Evolutionary conservation across 2,888 invertebrate genomes (phyloP).

Genomic region (Ectobius pallidus): DNA sequence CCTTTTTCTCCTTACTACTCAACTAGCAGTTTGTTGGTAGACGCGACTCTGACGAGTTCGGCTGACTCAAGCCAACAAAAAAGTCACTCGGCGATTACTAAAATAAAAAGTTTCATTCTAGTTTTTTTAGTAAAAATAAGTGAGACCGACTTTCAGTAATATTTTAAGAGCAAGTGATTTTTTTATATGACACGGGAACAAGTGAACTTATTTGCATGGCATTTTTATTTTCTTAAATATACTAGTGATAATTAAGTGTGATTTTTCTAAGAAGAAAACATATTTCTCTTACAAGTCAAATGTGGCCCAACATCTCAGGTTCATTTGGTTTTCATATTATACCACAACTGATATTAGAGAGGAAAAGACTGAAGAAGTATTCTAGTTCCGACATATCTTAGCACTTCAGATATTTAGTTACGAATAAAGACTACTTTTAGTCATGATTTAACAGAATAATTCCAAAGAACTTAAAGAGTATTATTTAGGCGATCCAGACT

Average conservation of each 20-base stretch:
- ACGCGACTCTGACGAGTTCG: conserved; percentile 23
- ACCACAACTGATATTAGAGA: conserved; percentile 1
- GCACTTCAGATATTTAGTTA: not conserved
- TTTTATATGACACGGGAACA: no score
- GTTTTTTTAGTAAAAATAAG: not conserved
- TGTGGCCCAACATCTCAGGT: not conserved
- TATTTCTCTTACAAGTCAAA: not conserved
- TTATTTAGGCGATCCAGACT: no score
- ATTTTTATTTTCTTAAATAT: no score
- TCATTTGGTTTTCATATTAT: not conserved
- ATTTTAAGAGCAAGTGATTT: no score
- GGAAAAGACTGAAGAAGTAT: not conserved
- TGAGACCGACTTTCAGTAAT: not conserved
- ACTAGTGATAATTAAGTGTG: no score
- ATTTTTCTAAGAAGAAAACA: no score
- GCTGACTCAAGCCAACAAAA: not conserved
- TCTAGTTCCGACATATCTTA: not conserved
- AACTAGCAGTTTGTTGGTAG: conserved; percentile 32
- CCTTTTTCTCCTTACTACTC: conserved; percentile 36
- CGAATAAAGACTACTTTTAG: no score
- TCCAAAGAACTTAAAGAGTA: no score
- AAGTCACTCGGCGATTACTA: not conserved
- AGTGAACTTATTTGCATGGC: no score
- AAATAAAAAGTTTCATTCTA: not conserved
- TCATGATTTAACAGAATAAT: no score